Conservation (phyloP, 2,888 invertebrate genomes). For the Tubulanus polymorphus region DNA sequence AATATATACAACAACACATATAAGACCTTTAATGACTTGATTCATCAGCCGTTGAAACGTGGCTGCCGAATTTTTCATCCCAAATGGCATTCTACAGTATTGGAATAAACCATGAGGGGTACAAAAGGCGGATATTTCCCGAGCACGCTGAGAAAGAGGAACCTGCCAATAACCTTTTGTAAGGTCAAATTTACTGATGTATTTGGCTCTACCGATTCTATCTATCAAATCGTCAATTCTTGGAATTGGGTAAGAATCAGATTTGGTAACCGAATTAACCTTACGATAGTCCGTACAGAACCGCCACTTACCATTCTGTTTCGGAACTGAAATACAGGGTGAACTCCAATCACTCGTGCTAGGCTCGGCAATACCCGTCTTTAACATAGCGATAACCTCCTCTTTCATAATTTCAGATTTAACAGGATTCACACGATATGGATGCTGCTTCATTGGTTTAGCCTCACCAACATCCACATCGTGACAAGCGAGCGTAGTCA, state of each 20-base stretch:
- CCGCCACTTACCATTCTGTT: constrained; percentile 8
- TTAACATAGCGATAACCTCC: constrained; percentile 23
- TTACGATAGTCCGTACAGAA: constrained; percentile 25
- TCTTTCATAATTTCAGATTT: constrained; percentile 11
- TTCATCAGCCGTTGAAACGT: constrained; percentile 23
- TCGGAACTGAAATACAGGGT: constrained; percentile 14
- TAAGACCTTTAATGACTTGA: constrained; percentile 6
- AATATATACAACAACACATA: constrained; percentile 4
- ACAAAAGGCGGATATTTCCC: constrained; percentile 23
- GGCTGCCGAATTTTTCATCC: constrained; percentile 21
- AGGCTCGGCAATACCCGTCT: constrained; percentile 26
- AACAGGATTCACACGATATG: constrained; percentile 9
- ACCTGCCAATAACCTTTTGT: constrained; percentile 22
- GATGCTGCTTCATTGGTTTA: constrained; percentile 9
- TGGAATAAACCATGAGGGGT: constrained; percentile 20
- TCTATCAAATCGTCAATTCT: constrained; percentile 27
- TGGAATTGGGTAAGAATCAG: constrained; percentile 25
- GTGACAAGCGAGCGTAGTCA: constrained; percentile 3
- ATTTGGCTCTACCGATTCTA: constrained; percentile 22
- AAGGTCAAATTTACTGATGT: constrained; percentile 25
- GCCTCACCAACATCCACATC: constrained; percentile 11
- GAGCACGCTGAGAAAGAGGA: constrained; percentile 20
- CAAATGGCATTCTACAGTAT: constrained; percentile 24
- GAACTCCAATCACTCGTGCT: constrained; percentile 24
- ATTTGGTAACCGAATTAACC: constrained; percentile 24